phyloP scores from a whole-genome alignment of 1,140 invertebrate genomes.

The Tetramorium simillimum region DNA sequence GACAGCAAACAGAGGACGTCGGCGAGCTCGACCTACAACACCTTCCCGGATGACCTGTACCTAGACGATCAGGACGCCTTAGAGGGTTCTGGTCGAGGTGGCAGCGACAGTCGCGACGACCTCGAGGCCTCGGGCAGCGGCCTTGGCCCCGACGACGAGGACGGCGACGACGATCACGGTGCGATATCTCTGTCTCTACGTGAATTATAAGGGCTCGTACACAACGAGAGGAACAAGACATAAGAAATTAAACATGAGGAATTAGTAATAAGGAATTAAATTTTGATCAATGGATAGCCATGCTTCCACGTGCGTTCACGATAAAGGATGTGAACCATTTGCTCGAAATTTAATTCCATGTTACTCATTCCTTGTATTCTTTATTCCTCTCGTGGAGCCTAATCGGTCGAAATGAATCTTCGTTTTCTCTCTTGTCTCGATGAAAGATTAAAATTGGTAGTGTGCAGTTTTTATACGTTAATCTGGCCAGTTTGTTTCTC shows the following conservation, averaged over 20 bases:
- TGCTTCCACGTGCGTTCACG: too few species aligned
- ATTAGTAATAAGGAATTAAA: too few species aligned
- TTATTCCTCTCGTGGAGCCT: too few species aligned
- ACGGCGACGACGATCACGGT: conserved; percentile 83
- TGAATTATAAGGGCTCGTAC: background rate
- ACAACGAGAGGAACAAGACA: too few species aligned
- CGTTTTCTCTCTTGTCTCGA: background rate
- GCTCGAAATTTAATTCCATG: too few species aligned
- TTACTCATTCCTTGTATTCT: too few species aligned
- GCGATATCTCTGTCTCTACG: conserved; percentile 19
- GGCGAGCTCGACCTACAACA: conserved; percentile 77
- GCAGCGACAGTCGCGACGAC: conserved; percentile 87
- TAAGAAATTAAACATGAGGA: too few species aligned
- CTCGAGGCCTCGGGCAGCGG: conserved; percentile 90
- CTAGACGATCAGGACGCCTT: conserved; percentile 84
- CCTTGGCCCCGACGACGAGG: conserved; percentile 90
- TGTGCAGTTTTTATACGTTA: background rate
- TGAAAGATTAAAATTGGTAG: background rate
- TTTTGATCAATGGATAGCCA: too few species aligned
- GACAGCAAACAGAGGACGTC: conserved; percentile 77
- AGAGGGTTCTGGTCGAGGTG: conserved; percentile 85
- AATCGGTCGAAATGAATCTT: background rate
- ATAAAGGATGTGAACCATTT: too few species aligned
- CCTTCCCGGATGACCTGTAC: conserved; percentile 83
- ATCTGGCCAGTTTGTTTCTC: background rate